phyloP scores from a whole-genome alignment of 2,797 vertebrate species.

The Molossus alvarezi region DNA sequence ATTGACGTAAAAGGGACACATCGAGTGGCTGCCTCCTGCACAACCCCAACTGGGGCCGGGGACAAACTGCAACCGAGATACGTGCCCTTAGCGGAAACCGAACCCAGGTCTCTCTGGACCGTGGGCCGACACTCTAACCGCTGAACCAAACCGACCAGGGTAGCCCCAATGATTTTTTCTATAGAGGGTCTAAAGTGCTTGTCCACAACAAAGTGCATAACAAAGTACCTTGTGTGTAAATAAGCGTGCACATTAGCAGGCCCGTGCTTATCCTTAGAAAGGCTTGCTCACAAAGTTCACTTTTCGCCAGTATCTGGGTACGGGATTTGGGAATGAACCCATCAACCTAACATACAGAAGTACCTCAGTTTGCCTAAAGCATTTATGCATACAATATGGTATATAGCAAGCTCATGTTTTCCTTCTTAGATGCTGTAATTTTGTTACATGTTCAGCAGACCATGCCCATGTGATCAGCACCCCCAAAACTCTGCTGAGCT shows the following conservation, averaged over 20 bases:
- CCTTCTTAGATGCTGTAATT: background rate
- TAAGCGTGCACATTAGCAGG: background rate
- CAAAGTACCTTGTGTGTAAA: background rate
- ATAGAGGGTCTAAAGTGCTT: background rate
- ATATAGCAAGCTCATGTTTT: background rate
- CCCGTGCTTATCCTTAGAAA: background rate
- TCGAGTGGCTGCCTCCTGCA: too few species aligned
- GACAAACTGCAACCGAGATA: too few species aligned
- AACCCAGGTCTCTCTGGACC: too few species aligned
- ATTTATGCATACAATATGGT: background rate
- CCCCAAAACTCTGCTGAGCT: background rate
- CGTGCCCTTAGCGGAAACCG: too few species aligned
- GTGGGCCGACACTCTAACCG: too few species aligned
- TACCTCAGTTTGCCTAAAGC: background rate
- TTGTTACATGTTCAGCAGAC: background rate
- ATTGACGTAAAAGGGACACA: too few species aligned
- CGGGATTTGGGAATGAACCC: background rate
- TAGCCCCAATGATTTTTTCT: background rate
- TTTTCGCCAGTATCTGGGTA: background rate
- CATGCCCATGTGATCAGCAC: too few species aligned
- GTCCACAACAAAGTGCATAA: background rate
- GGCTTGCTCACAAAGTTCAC: background rate
- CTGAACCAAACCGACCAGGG: too few species aligned
- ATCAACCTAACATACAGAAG: background rate
- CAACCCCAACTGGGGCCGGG: too few species aligned